Conservation (phyloP, 64 coral and sea anemone genomes). For the Astreopora myriophthalma region DNA sequence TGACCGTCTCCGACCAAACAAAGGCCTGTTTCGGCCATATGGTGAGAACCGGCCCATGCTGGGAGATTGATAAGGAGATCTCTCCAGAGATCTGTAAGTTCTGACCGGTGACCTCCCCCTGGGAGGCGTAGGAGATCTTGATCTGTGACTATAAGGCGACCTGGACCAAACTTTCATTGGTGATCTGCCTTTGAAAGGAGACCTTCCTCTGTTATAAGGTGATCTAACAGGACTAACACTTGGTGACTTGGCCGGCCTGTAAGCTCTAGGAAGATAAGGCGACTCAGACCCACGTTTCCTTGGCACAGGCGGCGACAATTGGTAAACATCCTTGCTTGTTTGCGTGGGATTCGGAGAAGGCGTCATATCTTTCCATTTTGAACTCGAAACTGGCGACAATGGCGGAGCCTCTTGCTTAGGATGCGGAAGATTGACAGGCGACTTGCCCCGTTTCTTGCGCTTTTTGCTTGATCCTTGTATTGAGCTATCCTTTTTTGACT, state of each 20-base stretch:
- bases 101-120: constrained; percentile 55
- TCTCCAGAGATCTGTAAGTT: constrained; percentile 83
- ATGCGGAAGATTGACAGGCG: constrained; percentile 15
- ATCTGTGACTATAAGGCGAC: constrained; percentile 88
- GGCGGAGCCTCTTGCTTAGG: not conserved
- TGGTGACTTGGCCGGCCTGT: constrained; percentile 69
- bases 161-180: constrained; percentile 81
- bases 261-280: constrained; percentile 87
- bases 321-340: constrained; percentile 38
- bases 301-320: constrained; percentile 19
- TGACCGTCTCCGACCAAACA: constrained; percentile 54
- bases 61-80: constrained; percentile 79
- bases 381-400: constrained; percentile 83
- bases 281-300: constrained; percentile 59
- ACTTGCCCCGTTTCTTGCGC: constrained; percentile 78
- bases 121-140: constrained; percentile 92
- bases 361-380: constrained; percentile 82
- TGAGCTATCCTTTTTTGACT: constrained; percentile 85
- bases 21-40: constrained; percentile 24
- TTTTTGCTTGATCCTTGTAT: constrained; percentile 78
- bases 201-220: constrained; percentile 56
- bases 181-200: constrained; percentile 70
- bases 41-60: constrained; percentile 71
- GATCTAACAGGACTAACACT: constrained; percentile 76
- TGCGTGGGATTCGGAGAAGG: constrained; percentile 38